Evolutionary conservation across 2,113 vertebrate genomes (phyloP), one percentile per base, ranked within the genome.

Genomic region (Tapirus terrestris): DNA sequence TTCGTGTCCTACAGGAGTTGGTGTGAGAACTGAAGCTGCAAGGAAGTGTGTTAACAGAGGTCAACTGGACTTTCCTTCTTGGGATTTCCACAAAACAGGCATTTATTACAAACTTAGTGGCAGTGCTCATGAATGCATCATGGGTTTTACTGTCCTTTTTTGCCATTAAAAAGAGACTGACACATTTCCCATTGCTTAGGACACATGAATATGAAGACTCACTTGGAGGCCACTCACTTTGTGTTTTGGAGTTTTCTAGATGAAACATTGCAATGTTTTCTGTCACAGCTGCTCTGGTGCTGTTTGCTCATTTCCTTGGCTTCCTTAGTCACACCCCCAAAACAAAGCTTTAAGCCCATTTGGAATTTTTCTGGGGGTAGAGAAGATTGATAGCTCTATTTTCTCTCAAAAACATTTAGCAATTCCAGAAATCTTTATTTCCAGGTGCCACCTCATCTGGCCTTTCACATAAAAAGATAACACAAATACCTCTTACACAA

Each of bases 391-490:
- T 51, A 84, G 31, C 20, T 96, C 36, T 68, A 65, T 81, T 97
- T 94, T 81, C 33, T 72, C 51, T 93, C 29, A 88, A 89, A 91
- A 76, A 89, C 20, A 87, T 77, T 82, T 94, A 76, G 33, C 16
- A 45, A 61, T 72, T 91, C 73, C 85, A 91, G 84, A 93, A 84
- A 93, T 96, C 21, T 80, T 88, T 80, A 88, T 77, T 94, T 85
- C 60, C 33, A 36, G 39, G 39, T 39, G 3, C 39, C 3, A 80
- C 18, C 2, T 90, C 58, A 21, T 58, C 68, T 88, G 63, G 31
- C 56, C 31, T 92, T 92, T 94, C 29, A 90, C 48, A 88, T 68
- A 81, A 53, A 96, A 96, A 70, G 61, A 53, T 63, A 81, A 7
- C 45, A 43, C 29, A 88, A 68, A 51, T 79, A 77, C 3, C 51